Percentiles rank a stretch among this genome's conserved stretches.
These are phyloP conservation scores for Ariopsis seemanni DNA, from an alignment of 2,113 vertebrate genomes.

Conservation along the genomic window DNA sequence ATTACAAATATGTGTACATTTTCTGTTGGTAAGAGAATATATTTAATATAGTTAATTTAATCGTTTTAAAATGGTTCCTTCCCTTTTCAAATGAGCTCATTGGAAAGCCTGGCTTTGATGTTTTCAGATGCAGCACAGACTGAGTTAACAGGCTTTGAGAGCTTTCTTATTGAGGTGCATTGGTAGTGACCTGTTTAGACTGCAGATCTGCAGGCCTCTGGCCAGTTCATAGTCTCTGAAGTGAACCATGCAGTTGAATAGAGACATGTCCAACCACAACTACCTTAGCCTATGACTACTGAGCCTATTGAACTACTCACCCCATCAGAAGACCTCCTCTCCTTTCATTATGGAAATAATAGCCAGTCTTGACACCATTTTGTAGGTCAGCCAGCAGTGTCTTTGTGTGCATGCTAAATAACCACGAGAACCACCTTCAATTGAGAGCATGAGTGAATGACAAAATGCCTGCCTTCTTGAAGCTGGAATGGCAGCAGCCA, in stretches of 20 bases:
- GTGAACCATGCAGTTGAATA: constrained; percentile 65
- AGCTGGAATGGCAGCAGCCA: constrained; percentile 77
- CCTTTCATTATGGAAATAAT: constrained; percentile 74
- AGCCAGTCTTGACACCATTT: constrained; percentile 76
- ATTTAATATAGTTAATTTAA: background rate
- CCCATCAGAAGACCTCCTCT: constrained; percentile 74
- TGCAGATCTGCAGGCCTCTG: constrained; percentile 58
- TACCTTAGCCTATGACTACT: constrained; percentile 56
- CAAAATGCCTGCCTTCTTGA: constrained; percentile 61
- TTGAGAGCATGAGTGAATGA: constrained; percentile 63
- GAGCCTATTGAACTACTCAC: constrained; percentile 70
- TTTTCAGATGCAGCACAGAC: constrained; percentile 44
- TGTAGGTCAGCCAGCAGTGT: constrained; percentile 74
- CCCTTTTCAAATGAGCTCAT: background rate
- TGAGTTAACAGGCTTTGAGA: constrained; percentile 60
- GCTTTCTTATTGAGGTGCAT: constrained; percentile 53
- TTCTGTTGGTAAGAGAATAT: background rate
- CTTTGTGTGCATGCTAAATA: constrained; percentile 68
- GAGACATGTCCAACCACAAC: constrained; percentile 70
- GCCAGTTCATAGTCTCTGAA: constrained; percentile 65
- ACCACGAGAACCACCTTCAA: constrained; percentile 69
- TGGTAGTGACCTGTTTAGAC: constrained; percentile 53
- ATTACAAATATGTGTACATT: background rate
- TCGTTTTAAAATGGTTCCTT: background rate
- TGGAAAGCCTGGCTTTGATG: constrained; percentile 55